Base-by-base conservation (phyloP, 1,140 invertebrate genomes). In the Berghia stephanieae region DNA sequence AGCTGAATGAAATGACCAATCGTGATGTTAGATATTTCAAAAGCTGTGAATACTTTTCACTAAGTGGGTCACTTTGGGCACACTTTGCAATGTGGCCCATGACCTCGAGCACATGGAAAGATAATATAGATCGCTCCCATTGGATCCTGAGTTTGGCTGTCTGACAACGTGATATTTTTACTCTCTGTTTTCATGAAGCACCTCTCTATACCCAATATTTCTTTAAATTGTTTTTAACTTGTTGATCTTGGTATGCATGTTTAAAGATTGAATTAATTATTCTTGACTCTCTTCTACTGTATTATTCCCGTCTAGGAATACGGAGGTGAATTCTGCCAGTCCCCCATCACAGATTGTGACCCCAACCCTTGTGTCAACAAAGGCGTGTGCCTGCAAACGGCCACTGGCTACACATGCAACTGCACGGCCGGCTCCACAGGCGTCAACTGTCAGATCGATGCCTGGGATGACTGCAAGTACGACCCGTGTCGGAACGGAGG, bases 271-370 rank as follows among this genome's bases (percentile, higher is more conserved):
- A 42, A 40, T 27, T 34, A 24, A 27, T 4, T 3, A 4, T 16
- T 49, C n/a, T 3, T 34, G 21, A 18, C 31, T 46, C 68, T 42
- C 24, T 70, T 8, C 6, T 5, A 73, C 31, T 68, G 31, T 31
- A n/a, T 43, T 6, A 18, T 70, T 63, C 34, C 95, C 85, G 93
- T 95, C 31, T 92, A 94, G 2, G 96, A 96, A 57, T 98, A 93
- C 90, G 94, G 92, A 66, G 96, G 96, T 66, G 93, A 92, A 46
- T 93, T 96, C 82, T 98, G 96, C 90, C 94, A 97, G 87, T 93
- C 92, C 42, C 91, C 92, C 66, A 96, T 88, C 89, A 67, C 92
- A 92, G 80, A 78, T 91, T 99, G 97, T 88, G 95, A 97, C 84
- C 95, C 93, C 34, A 72, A 92, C 55, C 95, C 95, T 0, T 98